These are phyloP conservation scores for Diorhabda elongata DNA, from an alignment of 1,140 invertebrate genomes.

Conservation along the genomic window DNA sequence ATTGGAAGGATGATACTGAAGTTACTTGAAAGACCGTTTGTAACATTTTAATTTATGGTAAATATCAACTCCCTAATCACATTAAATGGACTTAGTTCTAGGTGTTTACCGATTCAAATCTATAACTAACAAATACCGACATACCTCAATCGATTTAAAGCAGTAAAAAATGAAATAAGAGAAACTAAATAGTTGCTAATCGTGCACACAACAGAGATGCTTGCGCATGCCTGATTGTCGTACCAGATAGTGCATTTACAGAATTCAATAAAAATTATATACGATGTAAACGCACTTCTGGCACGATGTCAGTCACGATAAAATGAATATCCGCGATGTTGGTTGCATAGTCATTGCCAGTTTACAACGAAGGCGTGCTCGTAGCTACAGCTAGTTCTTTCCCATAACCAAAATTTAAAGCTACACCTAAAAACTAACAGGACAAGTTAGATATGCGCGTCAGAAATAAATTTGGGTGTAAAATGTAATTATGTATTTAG, in stretches of 20 bases:
- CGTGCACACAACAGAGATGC: slow-evolving; percentile 14
- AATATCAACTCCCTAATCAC: too few relatives aligned
- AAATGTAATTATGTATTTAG: too few relatives aligned
- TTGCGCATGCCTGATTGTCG: slow-evolving; percentile 73
- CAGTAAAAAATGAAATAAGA: too few relatives aligned
- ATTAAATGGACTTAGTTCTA: too few relatives aligned
- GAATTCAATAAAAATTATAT: slow-evolving; percentile 60
- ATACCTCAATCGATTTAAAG: background rate
- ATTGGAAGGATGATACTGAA: too few relatives aligned
- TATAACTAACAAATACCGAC: background rate
- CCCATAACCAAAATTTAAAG: background rate
- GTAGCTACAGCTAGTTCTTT: background rate
- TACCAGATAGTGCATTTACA: slow-evolving; percentile 99
- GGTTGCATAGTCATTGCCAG: slow-evolving; percentile 1
- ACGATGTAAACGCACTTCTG: slow-evolving; percentile 94
- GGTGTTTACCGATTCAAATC: too few relatives aligned
- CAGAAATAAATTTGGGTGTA: too few relatives aligned
- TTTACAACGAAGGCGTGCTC: background rate
- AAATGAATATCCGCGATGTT: background rate
- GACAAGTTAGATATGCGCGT: background rate
- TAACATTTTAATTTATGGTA: too few relatives aligned
- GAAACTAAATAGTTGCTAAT: background rate
- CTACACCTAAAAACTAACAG: slow-evolving; percentile 2
- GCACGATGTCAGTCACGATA: slow-evolving; percentile 66
- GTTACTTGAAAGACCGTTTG: too few relatives aligned